These are phyloP conservation scores for Dasysyrphus tricinctus DNA, from an alignment of 2,888 invertebrate genomes.

Conservation along the genomic window DNA sequence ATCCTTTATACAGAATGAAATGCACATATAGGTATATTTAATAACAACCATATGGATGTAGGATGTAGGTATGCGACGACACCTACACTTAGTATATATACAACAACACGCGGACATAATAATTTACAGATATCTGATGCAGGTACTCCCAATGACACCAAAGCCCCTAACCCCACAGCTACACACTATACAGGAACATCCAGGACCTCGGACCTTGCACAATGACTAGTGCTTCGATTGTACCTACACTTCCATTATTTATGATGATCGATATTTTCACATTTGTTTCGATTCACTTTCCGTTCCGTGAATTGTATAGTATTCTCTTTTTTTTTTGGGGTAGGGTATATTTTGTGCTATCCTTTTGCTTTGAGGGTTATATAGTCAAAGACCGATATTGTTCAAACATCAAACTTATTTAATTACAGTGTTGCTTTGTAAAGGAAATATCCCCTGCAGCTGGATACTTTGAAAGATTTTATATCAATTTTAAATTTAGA, in stretches of 20 bases:
- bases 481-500: no score
- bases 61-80: background rate
- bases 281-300: constrained; percentile 73
- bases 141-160: constrained; percentile 30
- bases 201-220: constrained; percentile 31
- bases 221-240: constrained; percentile 61
- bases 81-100: constrained; percentile 39
- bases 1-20: background rate
- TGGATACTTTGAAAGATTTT: no score
- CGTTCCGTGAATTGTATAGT: constrained; percentile 57
- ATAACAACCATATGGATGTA: background rate
- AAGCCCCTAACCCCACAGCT: background rate
- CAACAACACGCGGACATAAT: constrained; percentile 49
- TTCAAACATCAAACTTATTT: background rate
- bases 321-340: background rate
- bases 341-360: constrained; percentile 22
- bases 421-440: no score
- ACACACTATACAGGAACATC: background rate
- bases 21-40: background rate
- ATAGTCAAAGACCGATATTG: background rate
- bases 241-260: constrained; percentile 71
- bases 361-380: constrained; percentile 2
- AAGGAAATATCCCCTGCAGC: no score
- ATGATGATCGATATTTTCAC: constrained; percentile 74
- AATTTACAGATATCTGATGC: constrained; percentile 68